phyloP scores from a whole-genome alignment of 2,888 invertebrate genomes.

The Zeuzera pyrina region DNA sequence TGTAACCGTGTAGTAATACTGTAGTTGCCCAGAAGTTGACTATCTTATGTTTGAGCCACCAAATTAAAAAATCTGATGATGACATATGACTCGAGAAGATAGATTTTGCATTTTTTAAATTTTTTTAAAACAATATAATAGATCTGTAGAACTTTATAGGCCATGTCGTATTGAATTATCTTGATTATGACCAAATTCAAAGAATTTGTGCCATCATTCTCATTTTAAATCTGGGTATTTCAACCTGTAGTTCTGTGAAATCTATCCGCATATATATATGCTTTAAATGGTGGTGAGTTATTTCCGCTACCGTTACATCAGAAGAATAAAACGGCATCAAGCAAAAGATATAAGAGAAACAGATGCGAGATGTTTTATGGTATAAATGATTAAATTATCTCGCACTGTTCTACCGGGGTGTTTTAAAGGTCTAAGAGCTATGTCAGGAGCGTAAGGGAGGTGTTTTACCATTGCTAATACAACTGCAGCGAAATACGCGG shows the following conservation, averaged over 20 bases:
- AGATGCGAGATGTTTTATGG: slow-evolving; percentile 55
- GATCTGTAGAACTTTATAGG: too few species aligned
- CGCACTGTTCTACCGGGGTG: slow-evolving; percentile 69
- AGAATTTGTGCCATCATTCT: too few species aligned
- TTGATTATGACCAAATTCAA: too few species aligned
- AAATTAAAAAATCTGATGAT: too few species aligned
- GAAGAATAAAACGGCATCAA: slow-evolving; percentile 44
- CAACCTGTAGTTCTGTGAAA: too few species aligned
- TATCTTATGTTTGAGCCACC: slow-evolving; percentile 71
- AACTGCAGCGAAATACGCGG: slow-evolving; percentile 30
- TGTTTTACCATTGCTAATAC: slow-evolving; percentile 24
- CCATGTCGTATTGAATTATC: too few species aligned
- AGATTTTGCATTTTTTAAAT: too few species aligned
- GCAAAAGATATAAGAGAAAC: slow-evolving; percentile 57
- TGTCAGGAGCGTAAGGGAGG: slow-evolving; percentile 70
- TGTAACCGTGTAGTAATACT: too few species aligned
- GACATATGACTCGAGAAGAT: too few species aligned
- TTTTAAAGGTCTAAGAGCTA: slow-evolving; percentile 56
- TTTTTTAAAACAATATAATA: too few species aligned
- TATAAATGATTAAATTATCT: slow-evolving; percentile 29
- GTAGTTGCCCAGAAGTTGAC: slow-evolving; percentile 66
- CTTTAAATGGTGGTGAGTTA: neutral
- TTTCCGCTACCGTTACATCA: neutral
- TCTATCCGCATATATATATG: too few species aligned
- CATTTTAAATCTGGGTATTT: too few species aligned